These are phyloP conservation scores for Ciconia nigra DNA, from an alignment of 2,797 vertebrate genomes.

Conservation along the genomic window DNA sequence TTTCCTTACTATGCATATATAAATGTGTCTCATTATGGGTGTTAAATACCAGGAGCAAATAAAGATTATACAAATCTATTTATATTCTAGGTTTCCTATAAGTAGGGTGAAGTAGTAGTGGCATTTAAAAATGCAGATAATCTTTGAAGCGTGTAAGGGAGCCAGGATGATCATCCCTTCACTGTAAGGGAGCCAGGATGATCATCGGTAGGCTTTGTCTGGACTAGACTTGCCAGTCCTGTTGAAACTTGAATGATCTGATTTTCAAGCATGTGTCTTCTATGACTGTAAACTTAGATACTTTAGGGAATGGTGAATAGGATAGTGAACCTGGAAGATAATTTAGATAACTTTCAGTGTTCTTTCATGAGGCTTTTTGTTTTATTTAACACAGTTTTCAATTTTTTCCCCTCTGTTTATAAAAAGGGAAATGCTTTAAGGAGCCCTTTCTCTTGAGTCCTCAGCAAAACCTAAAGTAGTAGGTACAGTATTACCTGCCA, in stretches of 20 bases:
- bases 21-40: neutral
- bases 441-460: neutral
- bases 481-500: neutral
- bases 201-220: neutral
- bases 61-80: neutral
- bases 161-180: neutral
- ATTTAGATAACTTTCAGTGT: neutral
- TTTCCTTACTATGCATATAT: neutral
- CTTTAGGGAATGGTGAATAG: neutral
- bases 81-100: neutral
- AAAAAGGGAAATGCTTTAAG: neutral
- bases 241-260: slow-evolving; percentile 31
- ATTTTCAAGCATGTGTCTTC: neutral
- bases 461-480: neutral
- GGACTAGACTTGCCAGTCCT: neutral
- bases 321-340: neutral
- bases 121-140: neutral
- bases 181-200: neutral
- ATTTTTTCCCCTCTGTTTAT: neutral
- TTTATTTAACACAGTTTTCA: neutral
- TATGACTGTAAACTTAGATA: neutral
- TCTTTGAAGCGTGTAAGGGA: neutral
- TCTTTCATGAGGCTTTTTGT: neutral
- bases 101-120: neutral
- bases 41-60: neutral